Conservation (phyloP, 2,797 vertebrate genomes). For the Alfaro cultratus region DNA sequence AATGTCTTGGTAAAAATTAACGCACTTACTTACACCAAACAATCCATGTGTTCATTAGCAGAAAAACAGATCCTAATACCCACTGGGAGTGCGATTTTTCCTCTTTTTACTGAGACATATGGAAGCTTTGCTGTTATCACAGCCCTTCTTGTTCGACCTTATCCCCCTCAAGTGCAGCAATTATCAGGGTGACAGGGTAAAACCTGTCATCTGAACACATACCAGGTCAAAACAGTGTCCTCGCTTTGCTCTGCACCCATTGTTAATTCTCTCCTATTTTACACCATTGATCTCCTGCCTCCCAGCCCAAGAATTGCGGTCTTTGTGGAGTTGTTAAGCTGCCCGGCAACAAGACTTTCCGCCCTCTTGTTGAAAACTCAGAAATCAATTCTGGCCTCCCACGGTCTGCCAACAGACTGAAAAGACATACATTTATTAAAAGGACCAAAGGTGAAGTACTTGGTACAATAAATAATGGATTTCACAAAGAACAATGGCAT, state of each 20-base stretch:
- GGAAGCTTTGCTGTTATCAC: conserved; percentile 47
- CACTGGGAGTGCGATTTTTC: not conserved
- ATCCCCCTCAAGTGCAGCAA: conserved; percentile 38
- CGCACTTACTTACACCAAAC: not conserved
- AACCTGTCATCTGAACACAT: conserved; percentile 55
- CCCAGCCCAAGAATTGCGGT: conserved; percentile 55
- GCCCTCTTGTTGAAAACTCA: conserved; percentile 45
- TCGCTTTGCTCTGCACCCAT: conserved; percentile 59
- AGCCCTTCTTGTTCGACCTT: conserved; percentile 39
- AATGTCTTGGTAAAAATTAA: not conserved
- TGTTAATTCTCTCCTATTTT: conserved; percentile 74
- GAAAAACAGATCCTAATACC: conserved; percentile 3
- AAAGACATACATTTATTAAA: conserved; percentile 11
- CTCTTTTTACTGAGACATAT: conserved; percentile 20
- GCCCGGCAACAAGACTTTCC: conserved; percentile 57
- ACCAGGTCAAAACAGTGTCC: conserved; percentile 60
- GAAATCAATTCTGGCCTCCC: conserved; percentile 54
- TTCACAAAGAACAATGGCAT: not conserved
- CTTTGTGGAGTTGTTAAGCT: conserved; percentile 73
- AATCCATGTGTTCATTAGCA: not conserved
- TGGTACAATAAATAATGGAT: not conserved
- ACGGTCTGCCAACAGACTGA: conserved; percentile 28
- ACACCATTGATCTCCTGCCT: conserved; percentile 77
- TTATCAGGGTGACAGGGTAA: conserved; percentile 59
- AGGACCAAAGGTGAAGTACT: conserved; percentile 2